A percentile compares a stretch with the other conserved stretches of the same genome.
Evolutionary conservation across 2,113 vertebrate genomes (phyloP).

Genomic region (Alethe diademata): DNA sequence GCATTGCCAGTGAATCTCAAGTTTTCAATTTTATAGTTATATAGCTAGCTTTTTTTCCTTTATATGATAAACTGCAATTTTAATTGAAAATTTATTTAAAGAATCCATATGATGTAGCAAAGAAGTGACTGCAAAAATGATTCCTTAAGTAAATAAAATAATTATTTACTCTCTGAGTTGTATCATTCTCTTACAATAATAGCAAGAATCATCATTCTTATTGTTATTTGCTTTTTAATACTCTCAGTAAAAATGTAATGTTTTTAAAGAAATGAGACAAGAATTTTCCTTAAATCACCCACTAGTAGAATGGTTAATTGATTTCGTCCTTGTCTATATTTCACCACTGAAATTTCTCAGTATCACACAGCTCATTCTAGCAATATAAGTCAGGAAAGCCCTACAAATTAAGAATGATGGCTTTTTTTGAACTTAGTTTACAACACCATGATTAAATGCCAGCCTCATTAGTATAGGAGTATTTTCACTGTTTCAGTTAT

Average conservation of each 20-base stretch:
- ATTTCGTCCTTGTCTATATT: neutral
- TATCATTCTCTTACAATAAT: neutral
- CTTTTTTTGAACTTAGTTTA: neutral
- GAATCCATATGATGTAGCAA: neutral
- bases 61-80: neutral
- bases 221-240: neutral
- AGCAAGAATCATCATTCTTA: neutral
- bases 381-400: neutral
- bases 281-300: neutral
- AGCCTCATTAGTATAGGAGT: neutral
- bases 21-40: neutral
- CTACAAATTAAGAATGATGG: neutral
- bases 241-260: neutral
- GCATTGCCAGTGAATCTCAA: neutral
- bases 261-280: neutral
- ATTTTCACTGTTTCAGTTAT: neutral
- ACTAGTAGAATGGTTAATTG: neutral
- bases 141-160: neutral
- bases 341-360: neutral
- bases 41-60: neutral
- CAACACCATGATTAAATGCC: constrained; percentile 16
- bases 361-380: neutral
- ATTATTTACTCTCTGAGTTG: neutral
- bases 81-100: neutral
- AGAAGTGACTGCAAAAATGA: neutral